phyloP scores from a whole-genome alignment of 2,113 vertebrate genomes.

The Albula glossodonta region DNA sequence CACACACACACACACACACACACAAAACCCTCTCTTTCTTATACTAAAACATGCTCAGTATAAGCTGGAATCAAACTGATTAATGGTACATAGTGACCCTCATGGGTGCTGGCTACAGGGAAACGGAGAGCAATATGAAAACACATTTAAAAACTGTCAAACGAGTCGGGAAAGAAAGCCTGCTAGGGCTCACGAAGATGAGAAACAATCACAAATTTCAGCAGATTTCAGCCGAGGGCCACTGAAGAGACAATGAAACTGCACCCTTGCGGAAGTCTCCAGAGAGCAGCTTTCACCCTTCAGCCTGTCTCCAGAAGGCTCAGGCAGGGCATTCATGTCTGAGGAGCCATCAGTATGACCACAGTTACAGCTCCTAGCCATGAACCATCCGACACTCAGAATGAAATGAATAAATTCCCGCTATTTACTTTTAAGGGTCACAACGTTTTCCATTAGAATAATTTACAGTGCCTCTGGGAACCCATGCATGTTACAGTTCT shows the following conservation, averaged over 20 bases:
- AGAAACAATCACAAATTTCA: slow-evolving; percentile 40
- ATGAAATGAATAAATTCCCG: background rate
- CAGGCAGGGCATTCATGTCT: background rate
- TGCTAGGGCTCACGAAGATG: slow-evolving; percentile 32
- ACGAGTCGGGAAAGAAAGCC: slow-evolving; percentile 28
- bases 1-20: slow-evolving; percentile 11
- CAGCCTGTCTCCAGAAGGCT: slow-evolving; percentile 17
- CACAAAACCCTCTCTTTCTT: slow-evolving; percentile 31
- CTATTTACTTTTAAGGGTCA: slow-evolving; percentile 6
- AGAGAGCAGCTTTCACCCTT: slow-evolving; percentile 44
- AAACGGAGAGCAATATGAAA: slow-evolving; percentile 51
- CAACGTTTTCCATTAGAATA: background rate
- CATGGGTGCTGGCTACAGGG: slow-evolving; percentile 38
- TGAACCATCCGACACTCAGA: background rate
- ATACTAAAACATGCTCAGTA: slow-evolving; percentile 34
- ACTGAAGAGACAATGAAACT: slow-evolving; percentile 46
- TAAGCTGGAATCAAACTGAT: slow-evolving; percentile 48
- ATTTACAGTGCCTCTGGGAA: background rate
- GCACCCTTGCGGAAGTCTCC: slow-evolving; percentile 42
- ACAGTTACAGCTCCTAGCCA: background rate
- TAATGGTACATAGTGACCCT: slow-evolving; percentile 37
- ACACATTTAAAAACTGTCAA: slow-evolving; percentile 55
- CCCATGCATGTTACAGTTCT: background rate
- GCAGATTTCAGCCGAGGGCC: slow-evolving; percentile 45
- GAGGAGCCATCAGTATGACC: background rate